A percentile compares a stretch with the other conserved stretches of the same genome.
These are phyloP conservation scores for Harpalus rubripes DNA, from an alignment of 2,888 invertebrate species.

Conservation along the genomic window DNA sequence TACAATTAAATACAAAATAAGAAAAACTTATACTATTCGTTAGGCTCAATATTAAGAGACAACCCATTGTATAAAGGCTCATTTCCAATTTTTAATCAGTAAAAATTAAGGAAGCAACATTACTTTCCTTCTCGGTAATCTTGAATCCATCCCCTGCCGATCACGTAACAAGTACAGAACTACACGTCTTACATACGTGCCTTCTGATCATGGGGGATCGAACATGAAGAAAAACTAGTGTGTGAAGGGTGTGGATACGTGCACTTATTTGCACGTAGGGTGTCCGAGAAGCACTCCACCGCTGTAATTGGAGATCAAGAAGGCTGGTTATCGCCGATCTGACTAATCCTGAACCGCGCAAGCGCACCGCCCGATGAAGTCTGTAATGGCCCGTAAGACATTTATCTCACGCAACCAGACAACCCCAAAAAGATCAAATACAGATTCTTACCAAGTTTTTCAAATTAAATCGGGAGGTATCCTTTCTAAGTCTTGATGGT, in stretches of 20 bases:
- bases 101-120: no score
- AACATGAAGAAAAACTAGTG: conserved; percentile 16
- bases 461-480: no score
- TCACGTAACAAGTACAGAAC: conserved; percentile 32
- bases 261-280: conserved; percentile 54
- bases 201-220: conserved; percentile 14
- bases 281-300: conserved; percentile 11
- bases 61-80: no score
- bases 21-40: no score
- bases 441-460: not conserved
- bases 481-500: no score
- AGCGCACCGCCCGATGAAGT: conserved; percentile 41
- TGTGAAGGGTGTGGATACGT: conserved; percentile 35
- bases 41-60: no score
- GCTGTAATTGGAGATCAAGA: conserved; percentile 63
- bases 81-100: no score
- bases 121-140: no score
- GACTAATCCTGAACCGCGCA: conserved; percentile 72
- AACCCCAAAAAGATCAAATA: not conserved
- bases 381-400: conserved; percentile 61
- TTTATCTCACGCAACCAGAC: conserved; percentile 57
- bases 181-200: not conserved
- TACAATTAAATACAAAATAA: no score
- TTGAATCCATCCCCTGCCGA: not conserved
- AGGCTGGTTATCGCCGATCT: conserved; percentile 73